Conservation (phyloP, 1,140 invertebrate species). For the Prorops nasuta region DNA sequence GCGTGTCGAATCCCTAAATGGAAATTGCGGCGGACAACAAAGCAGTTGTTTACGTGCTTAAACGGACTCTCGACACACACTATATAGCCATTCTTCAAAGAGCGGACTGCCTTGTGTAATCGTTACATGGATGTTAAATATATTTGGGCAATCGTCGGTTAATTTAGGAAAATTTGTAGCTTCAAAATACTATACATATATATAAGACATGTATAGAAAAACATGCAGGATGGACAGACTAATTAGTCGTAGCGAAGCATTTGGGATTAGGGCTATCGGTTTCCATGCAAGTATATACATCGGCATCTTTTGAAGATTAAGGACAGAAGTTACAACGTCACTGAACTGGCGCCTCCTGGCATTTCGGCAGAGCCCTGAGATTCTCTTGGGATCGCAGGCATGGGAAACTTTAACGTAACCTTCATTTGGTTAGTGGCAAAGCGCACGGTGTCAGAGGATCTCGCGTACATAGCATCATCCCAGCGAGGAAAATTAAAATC, state of each 20-base stretch:
- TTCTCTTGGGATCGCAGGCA: conserved; percentile 1
- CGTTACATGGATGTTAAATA: too few relatives aligned
- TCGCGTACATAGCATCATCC: too few relatives aligned
- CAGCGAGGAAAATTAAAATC: conserved; percentile 16
- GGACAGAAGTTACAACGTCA: conserved; percentile 16
- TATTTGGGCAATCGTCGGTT: too few relatives aligned
- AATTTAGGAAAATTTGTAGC: too few relatives aligned
- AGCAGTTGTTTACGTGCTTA: conserved; percentile 52
- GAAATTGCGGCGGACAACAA: conserved; percentile 48
- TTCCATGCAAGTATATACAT: conserved; percentile 8
- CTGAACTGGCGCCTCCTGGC: conserved; percentile 21
- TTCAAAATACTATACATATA: too few relatives aligned
- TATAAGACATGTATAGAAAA: too few relatives aligned
- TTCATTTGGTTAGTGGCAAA: conserved; percentile 12
- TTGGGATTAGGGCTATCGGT: too few relatives aligned
- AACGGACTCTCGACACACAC: conserved; percentile 27
- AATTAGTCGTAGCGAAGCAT: too few relatives aligned
- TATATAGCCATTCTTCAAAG: not conserved
- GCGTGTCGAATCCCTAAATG: conserved; percentile 51
- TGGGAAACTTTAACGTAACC: conserved; percentile 1
- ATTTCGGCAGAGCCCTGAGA: conserved; percentile 9
- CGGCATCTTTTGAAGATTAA: conserved; percentile 21
- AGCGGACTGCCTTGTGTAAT: too few relatives aligned
- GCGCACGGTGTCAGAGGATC: not conserved
- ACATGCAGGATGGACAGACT: too few relatives aligned